Evolutionary conservation across 2,797 vertebrate species (phyloP).

Genomic region (Leuciscus waleckii): DNA sequence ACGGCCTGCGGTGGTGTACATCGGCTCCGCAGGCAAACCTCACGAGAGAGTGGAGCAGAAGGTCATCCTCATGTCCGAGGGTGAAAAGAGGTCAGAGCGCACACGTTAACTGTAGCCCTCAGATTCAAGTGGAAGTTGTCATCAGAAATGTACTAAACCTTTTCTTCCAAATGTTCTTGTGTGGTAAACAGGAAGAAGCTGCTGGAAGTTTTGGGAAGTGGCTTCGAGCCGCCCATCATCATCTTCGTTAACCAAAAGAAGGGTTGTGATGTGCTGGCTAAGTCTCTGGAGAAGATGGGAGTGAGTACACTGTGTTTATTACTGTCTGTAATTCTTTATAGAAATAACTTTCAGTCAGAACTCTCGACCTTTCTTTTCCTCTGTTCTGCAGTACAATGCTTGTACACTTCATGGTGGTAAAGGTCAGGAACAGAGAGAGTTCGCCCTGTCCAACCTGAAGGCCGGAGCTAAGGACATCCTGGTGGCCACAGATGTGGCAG

Average conservation of each 20-base stretch:
- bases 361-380: neutral
- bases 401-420: constrained; percentile 98
- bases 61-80: constrained; percentile 96
- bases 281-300: constrained; percentile 99
- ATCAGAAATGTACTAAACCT: neutral
- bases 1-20: constrained; percentile 96
- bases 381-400: constrained; percentile 89
- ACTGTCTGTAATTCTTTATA: neutral
- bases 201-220: constrained; percentile 89
- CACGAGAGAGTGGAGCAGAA: constrained; percentile 98
- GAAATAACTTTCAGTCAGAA: neutral
- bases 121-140: neutral
- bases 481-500: constrained; percentile 97
- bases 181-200: constrained; percentile 89
- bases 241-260: constrained; percentile 99
- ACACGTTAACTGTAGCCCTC: neutral
- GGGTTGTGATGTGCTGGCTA: constrained; percentile 95
- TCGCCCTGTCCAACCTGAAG: constrained; percentile 97
- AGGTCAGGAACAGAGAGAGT: constrained; percentile 98
- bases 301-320: constrained; percentile 72
- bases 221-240: constrained; percentile 98
- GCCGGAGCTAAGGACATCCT: constrained; percentile 98
- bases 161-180: neutral
- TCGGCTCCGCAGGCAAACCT: constrained; percentile 97
- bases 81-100: constrained; percentile 89